These are phyloP conservation scores for Lasius platythorax DNA, from an alignment of 2,888 invertebrate genomes.

Conservation along the genomic window DNA sequence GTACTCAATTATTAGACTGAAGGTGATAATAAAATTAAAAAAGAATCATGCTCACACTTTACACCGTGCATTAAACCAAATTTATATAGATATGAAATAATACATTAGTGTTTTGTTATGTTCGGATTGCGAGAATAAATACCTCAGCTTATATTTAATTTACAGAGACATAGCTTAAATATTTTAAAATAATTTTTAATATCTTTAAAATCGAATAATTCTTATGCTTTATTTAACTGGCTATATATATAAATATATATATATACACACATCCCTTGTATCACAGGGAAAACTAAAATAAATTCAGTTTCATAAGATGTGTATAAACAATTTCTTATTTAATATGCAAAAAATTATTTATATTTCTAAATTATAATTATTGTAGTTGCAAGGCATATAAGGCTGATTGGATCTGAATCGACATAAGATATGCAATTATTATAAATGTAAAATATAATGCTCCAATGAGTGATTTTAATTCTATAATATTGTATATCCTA, in stretches of 20 bases:
- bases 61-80: slow-evolving; percentile 56
- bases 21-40: slow-evolving; percentile 64
- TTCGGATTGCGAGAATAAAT: slow-evolving; percentile 62
- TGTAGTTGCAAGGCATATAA: slow-evolving; percentile 26
- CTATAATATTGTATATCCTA: slow-evolving; percentile 44
- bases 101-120: slow-evolving; percentile 62
- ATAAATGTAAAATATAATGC: slow-evolving; percentile 60
- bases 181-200: slow-evolving; percentile 61
- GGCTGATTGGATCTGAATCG: neutral
- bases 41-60: slow-evolving; percentile 48
- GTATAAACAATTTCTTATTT: slow-evolving; percentile 19
- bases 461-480: slow-evolving; percentile 56
- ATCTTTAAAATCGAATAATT: slow-evolving; percentile 46
- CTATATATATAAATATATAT: slow-evolving; percentile 11
- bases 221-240: slow-evolving; percentile 21
- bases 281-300: neutral
- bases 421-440: slow-evolving; percentile 42
- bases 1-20: slow-evolving; percentile 60
- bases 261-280: neutral
- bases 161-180: slow-evolving; percentile 63
- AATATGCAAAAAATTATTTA: neutral
- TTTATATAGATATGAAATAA: slow-evolving; percentile 62
- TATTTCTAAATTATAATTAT: slow-evolving; percentile 45
- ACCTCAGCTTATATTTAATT: slow-evolving; percentile 68
- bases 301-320: slow-evolving; percentile 3